Conservation (phyloP, 2,888 invertebrate species). For the Malachius bipustulatus region DNA sequence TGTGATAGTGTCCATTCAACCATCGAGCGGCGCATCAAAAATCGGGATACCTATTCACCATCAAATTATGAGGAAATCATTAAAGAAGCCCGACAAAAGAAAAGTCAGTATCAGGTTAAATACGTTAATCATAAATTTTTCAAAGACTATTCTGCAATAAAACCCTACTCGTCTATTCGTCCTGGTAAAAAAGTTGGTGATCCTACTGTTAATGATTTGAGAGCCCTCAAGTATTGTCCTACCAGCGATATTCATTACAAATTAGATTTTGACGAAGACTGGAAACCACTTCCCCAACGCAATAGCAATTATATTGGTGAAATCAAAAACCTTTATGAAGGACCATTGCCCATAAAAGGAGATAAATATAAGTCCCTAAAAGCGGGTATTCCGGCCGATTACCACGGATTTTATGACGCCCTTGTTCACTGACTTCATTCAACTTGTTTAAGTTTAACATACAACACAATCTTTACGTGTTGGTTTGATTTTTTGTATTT, state of each 20-base stretch:
- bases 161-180: conserved; percentile 15
- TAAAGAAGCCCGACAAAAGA: conserved; percentile 9
- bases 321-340: too few relatives aligned
- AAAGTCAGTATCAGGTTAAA: conserved; percentile 12
- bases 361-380: too few relatives aligned
- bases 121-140: conserved; percentile 15
- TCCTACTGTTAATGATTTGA: conserved; percentile 15
- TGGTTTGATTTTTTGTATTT: too few relatives aligned
- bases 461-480: too few relatives aligned
- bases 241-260: conserved; percentile 13
- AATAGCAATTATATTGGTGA: conserved; percentile 12
- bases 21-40: too few relatives aligned
- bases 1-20: too few relatives aligned
- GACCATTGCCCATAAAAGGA: too few relatives aligned
- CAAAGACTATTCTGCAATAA: conserved; percentile 11
- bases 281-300: conserved; percentile 13
- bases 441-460: too few relatives aligned
- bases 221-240: conserved; percentile 15
- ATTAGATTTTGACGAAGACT: conserved; percentile 15
- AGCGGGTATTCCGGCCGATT: too few relatives aligned
- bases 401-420: too few relatives aligned
- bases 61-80: conserved; percentile 9
- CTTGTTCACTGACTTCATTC: too few relatives aligned
- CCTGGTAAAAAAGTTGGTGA: conserved; percentile 16
- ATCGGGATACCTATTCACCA: too few relatives aligned